A percentile compares a stretch with the other conserved stretches of the same genome.
Conservation (phyloP, 2,797 vertebrate species). For the Pantherophis alleghaniensis region DNA sequence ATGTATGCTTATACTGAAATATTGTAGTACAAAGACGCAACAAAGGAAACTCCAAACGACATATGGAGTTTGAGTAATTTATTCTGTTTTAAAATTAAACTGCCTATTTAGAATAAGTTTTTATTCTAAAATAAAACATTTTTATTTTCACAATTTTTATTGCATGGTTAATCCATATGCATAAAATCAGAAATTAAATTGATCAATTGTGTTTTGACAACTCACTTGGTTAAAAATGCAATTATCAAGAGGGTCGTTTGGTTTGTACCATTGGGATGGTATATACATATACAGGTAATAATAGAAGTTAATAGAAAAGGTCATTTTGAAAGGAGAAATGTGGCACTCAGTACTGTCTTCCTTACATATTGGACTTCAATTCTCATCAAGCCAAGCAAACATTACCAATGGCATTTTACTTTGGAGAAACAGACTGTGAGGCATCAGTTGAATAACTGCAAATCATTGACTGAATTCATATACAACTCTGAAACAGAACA, state of each 20-base stretch:
- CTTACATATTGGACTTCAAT: background rate
- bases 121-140: background rate
- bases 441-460: background rate
- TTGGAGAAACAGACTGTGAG: background rate
- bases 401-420: background rate
- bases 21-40: background rate
- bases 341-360: background rate
- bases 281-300: background rate
- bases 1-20: background rate
- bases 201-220: background rate
- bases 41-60: background rate
- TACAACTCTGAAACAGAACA: background rate
- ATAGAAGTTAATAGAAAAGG: background rate
- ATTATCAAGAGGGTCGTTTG: background rate
- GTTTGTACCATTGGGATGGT: background rate
- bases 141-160: background rate
- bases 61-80: background rate
- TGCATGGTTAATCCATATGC: background rate
- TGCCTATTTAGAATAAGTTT: background rate
- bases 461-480: background rate
- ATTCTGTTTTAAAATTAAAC: background rate
- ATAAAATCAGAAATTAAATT: background rate
- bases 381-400: background rate
- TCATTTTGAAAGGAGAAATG: background rate
- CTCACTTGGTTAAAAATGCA: background rate